Evolutionary conservation across 2,113 vertebrate genomes (phyloP).

Genomic region (Platysternon megacephalum): DNA sequence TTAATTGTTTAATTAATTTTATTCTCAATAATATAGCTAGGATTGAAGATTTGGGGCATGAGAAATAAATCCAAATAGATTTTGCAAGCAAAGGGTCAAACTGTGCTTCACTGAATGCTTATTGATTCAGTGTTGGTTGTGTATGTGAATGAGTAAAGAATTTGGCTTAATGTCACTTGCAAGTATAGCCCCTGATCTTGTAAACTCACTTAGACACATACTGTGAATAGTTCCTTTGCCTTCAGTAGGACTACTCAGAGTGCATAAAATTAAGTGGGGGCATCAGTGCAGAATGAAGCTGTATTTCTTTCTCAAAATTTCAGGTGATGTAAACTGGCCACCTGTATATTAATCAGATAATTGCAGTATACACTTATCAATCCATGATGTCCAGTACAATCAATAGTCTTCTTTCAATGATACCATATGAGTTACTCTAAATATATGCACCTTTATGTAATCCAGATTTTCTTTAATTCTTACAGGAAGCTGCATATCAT

Average conservation of each 20-base stretch:
- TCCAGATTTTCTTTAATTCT: not conserved
- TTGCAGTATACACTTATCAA: not conserved
- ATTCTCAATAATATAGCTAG: not conserved
- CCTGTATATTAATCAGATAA: fast-evolving
- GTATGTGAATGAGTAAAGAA: not conserved
- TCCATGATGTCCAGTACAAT: not conserved
- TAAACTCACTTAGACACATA: not conserved
- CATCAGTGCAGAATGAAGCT: not conserved
- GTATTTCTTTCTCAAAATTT: not conserved
- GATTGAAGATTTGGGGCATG: not conserved
- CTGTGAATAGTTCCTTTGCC: fast-evolving
- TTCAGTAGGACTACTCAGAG: not conserved
- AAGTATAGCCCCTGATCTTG: not conserved
- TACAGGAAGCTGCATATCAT: not conserved
- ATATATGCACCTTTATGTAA: not conserved
- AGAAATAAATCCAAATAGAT: not conserved
- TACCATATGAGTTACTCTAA: not conserved
- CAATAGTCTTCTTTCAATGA: not conserved
- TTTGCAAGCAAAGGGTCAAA: not conserved
- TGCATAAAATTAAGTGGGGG: not conserved
- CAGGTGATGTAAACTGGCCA: not conserved
- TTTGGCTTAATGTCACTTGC: not conserved
- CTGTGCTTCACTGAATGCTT: not conserved
- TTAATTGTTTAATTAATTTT: not conserved
- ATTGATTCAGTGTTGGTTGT: not conserved